Percentiles rank a stretch among this genome's conserved stretches.
Conservation (phyloP, 2,113 vertebrate species). For the Toxostoma redivivum region DNA sequence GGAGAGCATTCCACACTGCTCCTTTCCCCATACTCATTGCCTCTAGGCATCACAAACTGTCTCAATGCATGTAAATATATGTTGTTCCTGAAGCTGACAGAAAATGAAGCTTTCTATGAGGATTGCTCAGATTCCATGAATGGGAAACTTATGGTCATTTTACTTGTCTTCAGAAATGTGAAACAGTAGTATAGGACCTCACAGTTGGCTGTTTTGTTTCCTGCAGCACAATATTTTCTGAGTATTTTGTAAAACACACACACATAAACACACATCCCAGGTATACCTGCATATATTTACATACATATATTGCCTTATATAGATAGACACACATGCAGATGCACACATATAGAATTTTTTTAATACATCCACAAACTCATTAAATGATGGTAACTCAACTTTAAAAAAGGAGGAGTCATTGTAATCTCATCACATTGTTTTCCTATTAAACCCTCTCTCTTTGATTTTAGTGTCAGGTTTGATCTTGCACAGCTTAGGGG, state of each 20-base stretch:
- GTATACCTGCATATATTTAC: not conserved
- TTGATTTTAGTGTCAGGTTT: conserved; percentile 21
- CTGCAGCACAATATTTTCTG: not conserved
- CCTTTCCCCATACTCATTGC: not conserved
- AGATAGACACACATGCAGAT: not conserved
- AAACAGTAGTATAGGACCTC: not conserved
- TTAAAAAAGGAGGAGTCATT: not conserved
- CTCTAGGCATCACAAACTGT: not conserved
- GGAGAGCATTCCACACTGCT: conserved; percentile 2
- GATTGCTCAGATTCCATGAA: not conserved
- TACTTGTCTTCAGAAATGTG: not conserved
- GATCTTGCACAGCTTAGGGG: conserved; percentile 27
- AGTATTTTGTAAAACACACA: not conserved
- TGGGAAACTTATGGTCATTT: not conserved
- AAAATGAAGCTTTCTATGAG: not conserved
- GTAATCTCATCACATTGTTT: not conserved
- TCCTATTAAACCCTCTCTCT: not conserved
- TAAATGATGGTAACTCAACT: not conserved
- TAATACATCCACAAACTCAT: not conserved
- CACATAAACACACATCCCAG: not conserved
- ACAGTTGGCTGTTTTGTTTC: not conserved
- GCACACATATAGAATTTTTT: not conserved
- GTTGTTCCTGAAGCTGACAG: not conserved
- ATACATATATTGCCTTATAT: not conserved
- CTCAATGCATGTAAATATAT: conserved; percentile 10